These are phyloP conservation scores for Thunnus thynnus DNA, from an alignment of 2,113 vertebrate species.

Conservation along the genomic window DNA sequence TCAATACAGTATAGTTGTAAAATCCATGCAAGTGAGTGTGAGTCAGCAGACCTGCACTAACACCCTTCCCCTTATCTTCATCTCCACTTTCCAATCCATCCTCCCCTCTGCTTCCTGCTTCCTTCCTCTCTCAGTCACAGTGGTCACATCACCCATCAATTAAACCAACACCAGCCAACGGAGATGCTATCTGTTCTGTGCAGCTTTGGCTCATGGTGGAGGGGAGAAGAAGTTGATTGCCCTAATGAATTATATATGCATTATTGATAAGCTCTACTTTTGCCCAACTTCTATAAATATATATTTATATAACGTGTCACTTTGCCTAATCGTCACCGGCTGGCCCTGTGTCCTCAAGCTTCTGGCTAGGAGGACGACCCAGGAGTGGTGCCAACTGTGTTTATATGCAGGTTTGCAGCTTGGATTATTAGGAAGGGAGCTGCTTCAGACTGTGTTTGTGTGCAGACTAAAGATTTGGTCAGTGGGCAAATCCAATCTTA, in stretches of 20 bases:
- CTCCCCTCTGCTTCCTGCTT: slow-evolving; percentile 33
- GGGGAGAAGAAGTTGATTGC: slow-evolving; percentile 41
- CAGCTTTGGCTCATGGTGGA: slow-evolving; percentile 14
- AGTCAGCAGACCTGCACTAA: slow-evolving; percentile 61
- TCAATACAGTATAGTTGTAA: slow-evolving; percentile 36
- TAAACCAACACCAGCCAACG: slow-evolving; percentile 40
- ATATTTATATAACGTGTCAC: slow-evolving; percentile 70
- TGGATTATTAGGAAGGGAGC: slow-evolving; percentile 33
- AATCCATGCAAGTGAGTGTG: slow-evolving; percentile 54
- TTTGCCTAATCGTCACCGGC: slow-evolving; percentile 62
- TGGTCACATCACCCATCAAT: slow-evolving; percentile 65
- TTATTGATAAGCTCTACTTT: slow-evolving; percentile 66
- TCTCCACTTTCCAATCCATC: slow-evolving; percentile 32
- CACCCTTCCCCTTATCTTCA: slow-evolving; percentile 51
- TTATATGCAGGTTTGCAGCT: slow-evolving; percentile 57
- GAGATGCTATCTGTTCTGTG: slow-evolving; percentile 51
- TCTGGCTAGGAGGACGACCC: slow-evolving; percentile 48
- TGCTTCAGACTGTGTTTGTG: slow-evolving; percentile 21
- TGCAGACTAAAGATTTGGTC: slow-evolving; percentile 9
- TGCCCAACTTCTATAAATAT: slow-evolving; percentile 57
- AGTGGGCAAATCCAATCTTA: background rate
- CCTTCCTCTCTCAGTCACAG: slow-evolving; percentile 44
- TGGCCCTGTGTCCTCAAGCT: slow-evolving; percentile 56
- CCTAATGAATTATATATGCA: slow-evolving; percentile 66
- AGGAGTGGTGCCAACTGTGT: slow-evolving; percentile 61